Base-by-base conservation (phyloP, 2,888 invertebrate genomes). In the Drosophila siamana region DNA sequence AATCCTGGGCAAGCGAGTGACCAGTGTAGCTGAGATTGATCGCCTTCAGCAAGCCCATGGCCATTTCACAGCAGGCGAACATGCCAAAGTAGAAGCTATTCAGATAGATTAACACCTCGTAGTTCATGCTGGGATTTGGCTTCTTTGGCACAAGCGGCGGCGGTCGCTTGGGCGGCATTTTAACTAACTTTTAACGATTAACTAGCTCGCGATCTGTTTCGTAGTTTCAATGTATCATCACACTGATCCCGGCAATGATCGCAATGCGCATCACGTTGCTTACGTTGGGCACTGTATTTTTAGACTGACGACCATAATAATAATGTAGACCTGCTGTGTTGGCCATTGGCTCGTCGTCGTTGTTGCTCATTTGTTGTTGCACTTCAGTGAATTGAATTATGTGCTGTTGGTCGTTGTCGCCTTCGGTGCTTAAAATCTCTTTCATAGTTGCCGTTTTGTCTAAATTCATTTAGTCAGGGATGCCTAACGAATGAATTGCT, bases 21-120 rank as follows among this genome's bases (percentile, higher is more conserved):
- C 94, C 94, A 3, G 96, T 96, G 88, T 97, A 96, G 50, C 96
- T 95, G 47, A 98, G 94, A 92, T 96, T 96, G 69, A 96, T 94
- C 51, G 95, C 95, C 92, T 97, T 97, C 76, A 97, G 94, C 73
- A 96, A 93, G 67, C 95, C 95, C 94, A 97, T 96, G 48, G 95
- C 95, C 76, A 96, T 93, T 93, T 97, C 97, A 91, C 96, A 96
- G 55, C 96, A 94, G 38, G 96, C 95, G 92, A 97, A 97, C 95
- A 97, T 95, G 73, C 96, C 96, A 90, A 97, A 96, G 92, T 97
- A 97, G 92, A 96, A 96, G 41, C 96, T 96, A 92, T 97, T 97
- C 69, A 97, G 92, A 91, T 97, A 97, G 82, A 97, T 94, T 33
- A 97, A 92, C 91, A 97, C 96, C 93, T 97, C 96, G 88, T 96